A percentile compares a stretch with the other conserved stretches of the same genome.
Evolutionary conservation across 2,113 vertebrate species (phyloP).

Genomic region (Prunella fulvescens): DNA sequence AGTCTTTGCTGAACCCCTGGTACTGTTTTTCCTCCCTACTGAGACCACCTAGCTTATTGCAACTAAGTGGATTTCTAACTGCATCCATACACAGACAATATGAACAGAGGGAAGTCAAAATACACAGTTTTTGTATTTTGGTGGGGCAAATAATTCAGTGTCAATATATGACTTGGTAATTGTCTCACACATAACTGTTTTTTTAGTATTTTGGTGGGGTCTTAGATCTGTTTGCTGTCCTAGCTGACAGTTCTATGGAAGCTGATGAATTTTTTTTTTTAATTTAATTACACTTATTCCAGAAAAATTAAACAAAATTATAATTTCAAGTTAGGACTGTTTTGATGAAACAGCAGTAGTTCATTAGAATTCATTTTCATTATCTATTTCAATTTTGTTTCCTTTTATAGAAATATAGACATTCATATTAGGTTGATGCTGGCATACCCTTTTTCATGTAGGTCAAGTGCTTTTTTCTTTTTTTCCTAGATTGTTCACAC

Average conservation of each 20-base stretch:
- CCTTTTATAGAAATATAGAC: background rate
- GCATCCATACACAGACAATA: background rate
- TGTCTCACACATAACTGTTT: background rate
- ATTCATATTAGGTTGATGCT: background rate
- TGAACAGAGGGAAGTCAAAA: background rate
- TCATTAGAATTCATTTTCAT: background rate
- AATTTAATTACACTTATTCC: background rate
- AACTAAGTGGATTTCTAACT: background rate
- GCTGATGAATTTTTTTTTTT: background rate
- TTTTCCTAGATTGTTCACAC: background rate
- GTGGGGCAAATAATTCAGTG: background rate
- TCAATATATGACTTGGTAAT: background rate
- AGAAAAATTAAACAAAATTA: background rate
- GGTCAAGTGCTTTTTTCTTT: background rate
- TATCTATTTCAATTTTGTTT: background rate
- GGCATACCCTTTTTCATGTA: background rate
- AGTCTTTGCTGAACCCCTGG: background rate
- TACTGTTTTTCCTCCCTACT: background rate
- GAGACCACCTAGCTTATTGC: background rate
- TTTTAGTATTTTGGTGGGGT: background rate
- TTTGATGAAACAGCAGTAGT: background rate
- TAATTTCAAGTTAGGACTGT: background rate
- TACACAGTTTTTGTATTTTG: no score
- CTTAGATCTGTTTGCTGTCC: background rate
- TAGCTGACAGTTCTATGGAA: background rate